Evolutionary conservation across 2,888 invertebrate genomes (phyloP), one percentile per base, ranked within the genome.

Genomic region (Dicyrtoma fusca): DNA sequence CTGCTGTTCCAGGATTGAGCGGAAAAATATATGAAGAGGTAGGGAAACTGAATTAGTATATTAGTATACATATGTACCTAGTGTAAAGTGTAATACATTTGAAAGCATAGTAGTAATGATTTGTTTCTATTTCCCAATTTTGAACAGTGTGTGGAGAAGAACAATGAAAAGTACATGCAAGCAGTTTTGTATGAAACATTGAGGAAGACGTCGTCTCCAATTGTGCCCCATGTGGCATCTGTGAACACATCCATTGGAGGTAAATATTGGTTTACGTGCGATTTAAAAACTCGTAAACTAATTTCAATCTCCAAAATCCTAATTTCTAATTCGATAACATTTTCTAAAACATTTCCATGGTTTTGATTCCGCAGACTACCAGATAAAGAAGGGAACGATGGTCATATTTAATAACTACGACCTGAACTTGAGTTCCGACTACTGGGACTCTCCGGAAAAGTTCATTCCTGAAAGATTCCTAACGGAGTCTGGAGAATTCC

Each of bases 161-260:
- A 71, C 11, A 76, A 78, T 74, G 47, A 72, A 23, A 72, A 1
- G 0, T 94, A 91, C 82, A 92, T 92, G 0, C 91, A 92, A 84
- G 92, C 92, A 0, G 90, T 91, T 0, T 87, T 94, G 14, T 87
- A 90, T 80, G 95, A 95, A 84, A 90, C 92, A 0, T 83, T 94
- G 0, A 84, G 95, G 64, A 89, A 89, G 69, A 88, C 91, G 0
- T 92, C 93, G 0, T 94, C 94, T 0, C 94, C 95, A 0, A 94
- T 95, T 72, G 94, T 95, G 0, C 95, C 95, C 0, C 94, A 94
- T 82, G 93, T 93, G 0, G 92, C 94, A 0, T 91, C 91, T 0
- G 88, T 89, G 79, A 89, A 91, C 81, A 89, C 91, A 0, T 86
- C 87, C 0, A 88, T 95, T 5, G 87, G 88, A 53, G 89, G 89